Conservation (phyloP, 1,140 invertebrate genomes). For the Meloidogyne floridensis region DNA sequence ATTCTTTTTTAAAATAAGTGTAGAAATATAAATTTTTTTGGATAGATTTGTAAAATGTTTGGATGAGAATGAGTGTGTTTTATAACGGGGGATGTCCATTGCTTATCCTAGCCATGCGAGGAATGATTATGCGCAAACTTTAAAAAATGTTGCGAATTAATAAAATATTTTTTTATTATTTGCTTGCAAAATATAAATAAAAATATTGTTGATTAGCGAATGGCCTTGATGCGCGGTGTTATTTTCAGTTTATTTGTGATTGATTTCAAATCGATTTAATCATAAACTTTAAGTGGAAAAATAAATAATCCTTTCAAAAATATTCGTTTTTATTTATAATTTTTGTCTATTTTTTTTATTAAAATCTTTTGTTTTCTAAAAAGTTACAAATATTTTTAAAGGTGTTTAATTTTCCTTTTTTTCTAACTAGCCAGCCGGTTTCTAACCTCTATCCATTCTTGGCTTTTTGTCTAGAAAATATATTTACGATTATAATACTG, state of each 20-base stretch:
- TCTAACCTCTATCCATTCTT: neutral
- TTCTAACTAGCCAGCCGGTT: neutral
- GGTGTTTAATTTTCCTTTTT: too few species aligned
- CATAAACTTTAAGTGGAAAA: neutral
- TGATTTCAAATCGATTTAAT: slow-evolving; percentile 9
- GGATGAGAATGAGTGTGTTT: neutral
- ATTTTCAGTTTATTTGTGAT: neutral
- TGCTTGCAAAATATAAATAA: neutral
- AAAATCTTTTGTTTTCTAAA: too few species aligned
- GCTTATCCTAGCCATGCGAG: neutral
- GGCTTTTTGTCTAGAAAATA: slow-evolving; percentile 7
- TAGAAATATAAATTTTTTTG: neutral
- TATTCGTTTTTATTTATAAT: too few species aligned
- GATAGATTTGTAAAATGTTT: too few species aligned
- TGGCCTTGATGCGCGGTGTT: neutral
- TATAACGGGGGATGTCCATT: neutral
- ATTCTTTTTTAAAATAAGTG: neutral
- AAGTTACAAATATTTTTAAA: too few species aligned
- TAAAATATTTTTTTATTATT: neutral
- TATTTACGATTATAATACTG: neutral
- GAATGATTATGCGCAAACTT: neutral
- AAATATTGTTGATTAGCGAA: neutral
- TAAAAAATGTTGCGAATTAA: neutral
- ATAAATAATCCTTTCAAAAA: too few species aligned
- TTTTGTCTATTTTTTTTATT: too few species aligned